These are phyloP conservation scores for Halichoeres trimaculatus DNA, from an alignment of 2,113 vertebrate genomes.

Conservation along the genomic window DNA sequence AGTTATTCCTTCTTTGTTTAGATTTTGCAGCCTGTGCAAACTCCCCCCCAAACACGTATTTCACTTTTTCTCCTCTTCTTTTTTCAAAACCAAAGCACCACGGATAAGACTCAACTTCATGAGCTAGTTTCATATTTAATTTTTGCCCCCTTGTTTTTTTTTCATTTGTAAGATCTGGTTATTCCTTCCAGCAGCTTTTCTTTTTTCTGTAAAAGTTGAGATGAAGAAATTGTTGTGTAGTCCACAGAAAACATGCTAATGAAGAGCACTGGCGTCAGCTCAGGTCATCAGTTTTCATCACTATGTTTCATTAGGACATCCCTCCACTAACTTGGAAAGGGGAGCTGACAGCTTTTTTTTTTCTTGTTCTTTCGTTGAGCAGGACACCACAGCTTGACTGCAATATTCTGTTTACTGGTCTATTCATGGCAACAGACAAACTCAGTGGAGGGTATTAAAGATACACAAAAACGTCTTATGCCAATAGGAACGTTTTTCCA, in stretches of 20 bases:
- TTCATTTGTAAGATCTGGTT: conserved; percentile 3
- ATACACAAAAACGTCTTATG: conserved; percentile 29
- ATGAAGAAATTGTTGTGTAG: too few species aligned
- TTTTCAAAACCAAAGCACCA: neutral
- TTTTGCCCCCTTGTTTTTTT: neutral
- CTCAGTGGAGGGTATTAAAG: conserved; percentile 45
- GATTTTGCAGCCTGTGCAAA: conserved; percentile 18
- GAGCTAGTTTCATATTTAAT: neutral
- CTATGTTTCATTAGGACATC: conserved; percentile 9
- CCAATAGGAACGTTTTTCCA: conserved; percentile 55
- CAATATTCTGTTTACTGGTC: conserved; percentile 69
- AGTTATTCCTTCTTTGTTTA: conserved; percentile 3
- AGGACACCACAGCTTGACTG: conserved; percentile 56
- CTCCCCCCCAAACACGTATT: neutral
- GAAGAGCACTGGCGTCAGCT: conserved; percentile 32
- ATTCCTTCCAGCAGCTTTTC: neutral
- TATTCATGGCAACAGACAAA: conserved; percentile 57
- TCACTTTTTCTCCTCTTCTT: neutral
- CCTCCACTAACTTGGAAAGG: neutral
- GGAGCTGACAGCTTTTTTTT: conserved; percentile 38
- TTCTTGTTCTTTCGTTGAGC: conserved; percentile 10
- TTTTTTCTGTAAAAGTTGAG: too few species aligned
- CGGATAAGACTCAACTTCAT: neutral
- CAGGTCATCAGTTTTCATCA: conserved; percentile 26
- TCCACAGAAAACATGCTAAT: neutral